Evolutionary conservation across 2,113 vertebrate genomes (phyloP), one percentile per base, ranked within the genome.

Genomic region (Caranx ignobilis): DNA sequence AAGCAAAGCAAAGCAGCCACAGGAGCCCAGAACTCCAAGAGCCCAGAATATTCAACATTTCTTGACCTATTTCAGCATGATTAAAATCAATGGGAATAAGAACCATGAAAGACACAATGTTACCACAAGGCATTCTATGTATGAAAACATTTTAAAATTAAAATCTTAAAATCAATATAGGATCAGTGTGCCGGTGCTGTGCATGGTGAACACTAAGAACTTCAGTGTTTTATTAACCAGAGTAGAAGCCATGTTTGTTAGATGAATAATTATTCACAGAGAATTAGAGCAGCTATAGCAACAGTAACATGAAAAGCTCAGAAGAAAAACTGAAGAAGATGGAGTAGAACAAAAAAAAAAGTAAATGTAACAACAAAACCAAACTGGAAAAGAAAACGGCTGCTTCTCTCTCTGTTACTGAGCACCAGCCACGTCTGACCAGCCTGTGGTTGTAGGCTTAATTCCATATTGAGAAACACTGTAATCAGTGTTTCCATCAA

Each of bases 401-500:
- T 62, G 43, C 12, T 18, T 74, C 71, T 71, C 62, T 59, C 80
- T 54, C 61, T 39, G 34, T 70, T 77, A 48, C 59, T 15, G 71
- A 86, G 71, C 12, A 10, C n/a, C 12, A 4, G 77, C 81, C 71
- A 75, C 68, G 11, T 75, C 75, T 84, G 84, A 84, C 82, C 84
- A 77, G 8, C 75, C 4, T 86, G 86, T 21, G 82, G 88, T 85
- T 19, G 52, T 16, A 21, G 31, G 47, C 62, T 26, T 70, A 86
- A 84, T 86, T 82, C 83, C 64, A 55, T 72, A 71, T 64, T 56
- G 61, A 55, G 77, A 50, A 75, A 34, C 31, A 5, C 70, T 87
- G 73, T 79, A 88, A 92, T 88, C 80, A 89, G 54, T 84, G 90
- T 90, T 90, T 90, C 87, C 87, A 85, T 69, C 73, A 67, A 87